Evolutionary conservation across 2,888 invertebrate genomes (phyloP).

Genomic region (Prosapia bicincta): DNA sequence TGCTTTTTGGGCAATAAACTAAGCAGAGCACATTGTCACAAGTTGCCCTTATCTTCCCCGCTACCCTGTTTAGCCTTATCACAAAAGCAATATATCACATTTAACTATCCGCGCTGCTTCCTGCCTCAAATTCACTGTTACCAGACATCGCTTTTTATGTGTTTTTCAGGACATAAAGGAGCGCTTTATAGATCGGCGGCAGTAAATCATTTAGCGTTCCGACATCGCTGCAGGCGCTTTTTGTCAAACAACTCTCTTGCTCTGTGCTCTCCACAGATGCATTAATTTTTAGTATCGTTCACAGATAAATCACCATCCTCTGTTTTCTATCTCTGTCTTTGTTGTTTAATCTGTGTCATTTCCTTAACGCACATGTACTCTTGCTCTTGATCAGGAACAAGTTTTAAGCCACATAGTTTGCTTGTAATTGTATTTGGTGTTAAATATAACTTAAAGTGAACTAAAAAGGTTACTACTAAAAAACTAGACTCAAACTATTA

Average conservation of each 20-base stretch:
- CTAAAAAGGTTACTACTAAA: too few relatives aligned
- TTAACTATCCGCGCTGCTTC: conserved; percentile 31
- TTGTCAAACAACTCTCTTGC: neutral
- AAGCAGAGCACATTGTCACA: conserved; percentile 30
- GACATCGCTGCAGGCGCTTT: neutral
- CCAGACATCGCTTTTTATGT: conserved; percentile 30
- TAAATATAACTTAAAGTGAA: too few relatives aligned
- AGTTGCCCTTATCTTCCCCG: conserved; percentile 21
- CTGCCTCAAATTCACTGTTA: conserved; percentile 7
- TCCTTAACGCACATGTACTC: too few relatives aligned
- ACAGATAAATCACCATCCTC: neutral
- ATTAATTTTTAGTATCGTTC: neutral
- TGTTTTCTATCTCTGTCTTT: neutral
- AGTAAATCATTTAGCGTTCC: conserved; percentile 19
- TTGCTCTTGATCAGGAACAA: too few relatives aligned
- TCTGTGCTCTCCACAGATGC: neutral
- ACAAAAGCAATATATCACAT: conserved; percentile 27
- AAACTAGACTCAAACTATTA: too few relatives aligned
- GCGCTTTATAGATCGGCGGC: conserved; percentile 24
- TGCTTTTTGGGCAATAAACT: conserved; percentile 31
- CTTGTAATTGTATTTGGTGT: too few relatives aligned
- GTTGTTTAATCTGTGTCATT: neutral
- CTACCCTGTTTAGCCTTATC: conserved; percentile 28
- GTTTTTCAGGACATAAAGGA: conserved; percentile 30
- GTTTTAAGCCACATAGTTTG: too few relatives aligned